Percentiles rank a stretch among this genome's conserved stretches.
These are phyloP conservation scores for Pollenia angustigena DNA, from an alignment of 2,888 invertebrate genomes.

Conservation along the genomic window DNA sequence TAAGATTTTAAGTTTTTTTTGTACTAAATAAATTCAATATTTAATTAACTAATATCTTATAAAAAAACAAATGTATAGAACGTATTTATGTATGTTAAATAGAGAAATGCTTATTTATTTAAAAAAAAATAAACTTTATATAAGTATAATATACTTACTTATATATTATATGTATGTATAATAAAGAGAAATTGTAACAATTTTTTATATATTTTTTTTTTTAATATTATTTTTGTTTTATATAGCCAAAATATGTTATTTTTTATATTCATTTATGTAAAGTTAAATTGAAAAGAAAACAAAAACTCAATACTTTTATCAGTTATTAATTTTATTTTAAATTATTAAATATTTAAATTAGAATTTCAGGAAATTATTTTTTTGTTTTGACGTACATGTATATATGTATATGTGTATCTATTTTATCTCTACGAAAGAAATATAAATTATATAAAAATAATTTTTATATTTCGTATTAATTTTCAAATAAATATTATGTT, in stretches of 20 bases:
- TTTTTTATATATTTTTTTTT: conserved; percentile 53
- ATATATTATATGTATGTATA: conserved; percentile 16
- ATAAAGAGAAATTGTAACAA: conserved; percentile 70
- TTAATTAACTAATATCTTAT: conserved; percentile 61
- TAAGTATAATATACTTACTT: conserved; percentile 11
- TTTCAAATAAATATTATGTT: conserved; percentile 67
- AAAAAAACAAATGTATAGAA: conserved; percentile 52
- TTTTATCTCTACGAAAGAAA: conserved; percentile 25
- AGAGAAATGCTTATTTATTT: conserved; percentile 72
- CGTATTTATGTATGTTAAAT: conserved; percentile 75
- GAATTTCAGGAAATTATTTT: conserved; percentile 59
- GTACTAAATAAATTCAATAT: conserved; percentile 65
- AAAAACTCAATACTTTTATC: conserved; percentile 49
- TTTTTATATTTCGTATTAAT: conserved; percentile 63
- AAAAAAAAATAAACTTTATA: conserved; percentile 51
- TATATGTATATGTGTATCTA: conserved; percentile 18
- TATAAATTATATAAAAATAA: conserved; percentile 43
- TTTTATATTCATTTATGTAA: conserved; percentile 57
- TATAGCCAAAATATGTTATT: conserved; percentile 66
- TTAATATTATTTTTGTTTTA: conserved; percentile 55
- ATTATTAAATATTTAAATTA: conserved; percentile 40
- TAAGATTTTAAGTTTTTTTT: conserved; percentile 56
- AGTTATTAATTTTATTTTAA: conserved; percentile 39
- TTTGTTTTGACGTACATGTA: conserved; percentile 23
- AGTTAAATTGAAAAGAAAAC: conserved; percentile 35